Base-by-base conservation (phyloP, 2,888 invertebrate genomes). In the Agrochola lychnidis region DNA sequence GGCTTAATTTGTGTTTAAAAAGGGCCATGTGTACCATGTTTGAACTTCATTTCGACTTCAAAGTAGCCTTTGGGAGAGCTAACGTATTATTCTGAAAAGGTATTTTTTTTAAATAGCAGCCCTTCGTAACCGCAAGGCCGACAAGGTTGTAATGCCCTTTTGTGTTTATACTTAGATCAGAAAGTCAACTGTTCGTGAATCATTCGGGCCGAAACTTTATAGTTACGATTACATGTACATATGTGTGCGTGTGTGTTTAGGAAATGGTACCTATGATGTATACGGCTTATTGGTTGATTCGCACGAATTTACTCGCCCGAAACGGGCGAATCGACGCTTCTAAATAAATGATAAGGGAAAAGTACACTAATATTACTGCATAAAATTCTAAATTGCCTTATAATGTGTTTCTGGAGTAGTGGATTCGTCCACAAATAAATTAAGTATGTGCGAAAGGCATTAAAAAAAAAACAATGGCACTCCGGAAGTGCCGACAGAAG, bases 101-200 rank as follows among this genome's bases (percentile, higher is more conserved):
- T 57, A 16, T 66, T 36, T 7, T 30, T 30, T 63, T 73, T 6
- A 25, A 30, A 36, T 48, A 48, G 4, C 71, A 79, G 16, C 83
- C 85, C 82, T 81, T 69, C 6, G 48, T 67, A 57, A 75, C 71
- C 71, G 51, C 83, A 87, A 89, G 88, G 89, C 82, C 85, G 63
- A 66, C 79, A 63, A 76, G 73, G 78, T 76, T 45, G 72, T 76
- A 79, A 80, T 85, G 84, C 78, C 88, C 85, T 87, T 89, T 86
- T 87, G 82, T 86, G 89, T 77, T 78, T 80, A 75, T 83, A n/a
- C n/a, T n/a, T n/a, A 88, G 80, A 89, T 82, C 85, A 69, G 78
- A 80, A 82, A 88, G 83, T 78, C 73, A 79, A 83, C 79, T 78
- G 76, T 81, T 78, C 69, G 85, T 84, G 89, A 88, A 83, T 86